Percentiles rank a stretch among this genome's conserved stretches.
These are phyloP conservation scores for Ceratina australensis DNA, from an alignment of 1,140 invertebrate genomes.

Conservation along the genomic window DNA sequence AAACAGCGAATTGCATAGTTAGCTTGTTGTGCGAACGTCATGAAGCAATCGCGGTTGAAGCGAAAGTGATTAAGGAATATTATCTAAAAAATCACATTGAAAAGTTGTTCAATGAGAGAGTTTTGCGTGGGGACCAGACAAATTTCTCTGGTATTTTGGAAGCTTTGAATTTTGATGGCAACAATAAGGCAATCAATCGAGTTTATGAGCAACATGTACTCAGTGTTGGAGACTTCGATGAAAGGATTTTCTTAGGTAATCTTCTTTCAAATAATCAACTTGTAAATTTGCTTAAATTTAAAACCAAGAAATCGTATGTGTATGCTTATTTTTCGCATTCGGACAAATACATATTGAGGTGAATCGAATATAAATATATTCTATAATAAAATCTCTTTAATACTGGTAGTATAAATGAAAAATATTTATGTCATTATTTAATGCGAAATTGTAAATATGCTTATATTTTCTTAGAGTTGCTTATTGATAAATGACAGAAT, in stretches of 20 bases:
- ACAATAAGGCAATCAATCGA: conserved; percentile 91
- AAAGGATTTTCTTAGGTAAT: conserved; percentile 93
- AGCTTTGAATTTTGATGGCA: conserved; percentile 86
- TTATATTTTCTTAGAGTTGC: conserved; percentile 40
- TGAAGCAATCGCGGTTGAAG: conserved; percentile 90
- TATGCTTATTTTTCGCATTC: conserved; percentile 44
- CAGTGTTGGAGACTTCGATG: conserved; percentile 96
- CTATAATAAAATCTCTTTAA: neutral
- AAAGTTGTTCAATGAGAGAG: conserved; percentile 89
- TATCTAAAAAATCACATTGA: conserved; percentile 90
- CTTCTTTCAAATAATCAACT: conserved; percentile 9
- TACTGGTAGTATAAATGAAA: neutral
- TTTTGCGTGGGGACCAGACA: conserved; percentile 83
- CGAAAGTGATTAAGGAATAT: conserved; percentile 94
- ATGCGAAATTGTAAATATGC: conserved; percentile 19
- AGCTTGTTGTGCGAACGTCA: conserved; percentile 90
- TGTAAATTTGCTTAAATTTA: conserved; percentile 22
- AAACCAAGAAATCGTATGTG: conserved; percentile 8
- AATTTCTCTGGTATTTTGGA: conserved; percentile 87
- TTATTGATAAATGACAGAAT: conserved; percentile 26
- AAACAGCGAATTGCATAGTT: conserved; percentile 89
- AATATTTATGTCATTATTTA: neutral
- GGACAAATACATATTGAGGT: neutral
- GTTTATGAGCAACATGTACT: conserved; percentile 95
- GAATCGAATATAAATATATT: neutral